phyloP scores from a whole-genome alignment of 2,797 vertebrate genomes.

The Crocidura indochinensis region DNA sequence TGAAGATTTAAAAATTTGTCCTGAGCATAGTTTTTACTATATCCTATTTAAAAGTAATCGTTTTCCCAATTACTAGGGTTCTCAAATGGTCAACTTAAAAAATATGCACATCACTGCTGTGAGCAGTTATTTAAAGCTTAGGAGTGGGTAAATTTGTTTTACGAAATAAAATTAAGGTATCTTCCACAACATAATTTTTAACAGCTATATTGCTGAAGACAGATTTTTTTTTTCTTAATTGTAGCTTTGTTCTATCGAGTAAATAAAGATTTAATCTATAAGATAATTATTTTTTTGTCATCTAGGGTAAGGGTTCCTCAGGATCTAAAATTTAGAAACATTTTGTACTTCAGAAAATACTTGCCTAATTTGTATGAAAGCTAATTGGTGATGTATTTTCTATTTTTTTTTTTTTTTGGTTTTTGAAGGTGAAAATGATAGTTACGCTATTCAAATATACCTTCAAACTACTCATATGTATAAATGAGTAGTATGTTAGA shows the following conservation, averaged over 20 bases:
- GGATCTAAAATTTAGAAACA: conserved; percentile 40
- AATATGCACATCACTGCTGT: not conserved
- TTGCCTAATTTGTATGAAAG: conserved; percentile 52
- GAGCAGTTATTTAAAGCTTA: conserved; percentile 36
- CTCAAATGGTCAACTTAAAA: conserved; percentile 52
- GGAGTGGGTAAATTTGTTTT: conserved; percentile 43
- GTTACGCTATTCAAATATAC: not conserved
- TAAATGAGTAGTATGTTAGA: conserved; percentile 47
- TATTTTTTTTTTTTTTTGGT: conserved; percentile 38
- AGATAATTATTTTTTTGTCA: conserved; percentile 36
- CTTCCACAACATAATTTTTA: conserved; percentile 39
- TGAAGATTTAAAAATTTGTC: conserved; percentile 54
- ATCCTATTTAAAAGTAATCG: conserved; percentile 46
- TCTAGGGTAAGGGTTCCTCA: conserved; percentile 38
- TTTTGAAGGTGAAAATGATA: conserved; percentile 28
- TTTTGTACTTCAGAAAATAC: conserved; percentile 42
- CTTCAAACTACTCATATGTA: conserved; percentile 45
- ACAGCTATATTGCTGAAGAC: conserved; percentile 44
- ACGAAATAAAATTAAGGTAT: conserved; percentile 57
- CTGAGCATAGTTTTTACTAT: conserved; percentile 33
- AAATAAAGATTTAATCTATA: conserved; percentile 47
- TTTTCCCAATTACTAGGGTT: conserved; percentile 50
- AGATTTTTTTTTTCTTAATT: conserved; percentile 52
- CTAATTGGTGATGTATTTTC: conserved; percentile 15
- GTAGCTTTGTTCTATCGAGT: conserved; percentile 45